Conservation (phyloP, 2,797 vertebrate species). For the Myripristis murdjan region DNA sequence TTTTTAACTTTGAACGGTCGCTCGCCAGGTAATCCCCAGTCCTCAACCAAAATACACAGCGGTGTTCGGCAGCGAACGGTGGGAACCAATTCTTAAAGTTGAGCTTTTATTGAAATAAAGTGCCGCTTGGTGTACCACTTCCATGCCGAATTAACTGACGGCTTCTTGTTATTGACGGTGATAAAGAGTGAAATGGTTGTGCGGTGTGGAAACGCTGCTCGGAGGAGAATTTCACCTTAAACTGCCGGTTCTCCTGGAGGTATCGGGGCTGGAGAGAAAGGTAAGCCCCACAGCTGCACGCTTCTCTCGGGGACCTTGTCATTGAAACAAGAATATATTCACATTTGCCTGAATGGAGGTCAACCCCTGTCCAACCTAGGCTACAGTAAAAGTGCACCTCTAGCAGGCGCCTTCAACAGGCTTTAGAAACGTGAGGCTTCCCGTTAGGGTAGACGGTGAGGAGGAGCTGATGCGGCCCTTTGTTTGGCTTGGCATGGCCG, state of each 20-base stretch:
- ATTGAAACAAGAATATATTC: neutral
- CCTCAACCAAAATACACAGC: accelerated
- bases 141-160: neutral
- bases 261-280: neutral
- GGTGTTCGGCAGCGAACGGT: accelerated
- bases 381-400: neutral
- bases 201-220: accelerated
- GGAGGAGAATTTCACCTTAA: neutral
- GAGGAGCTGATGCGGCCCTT: conserved; percentile 21
- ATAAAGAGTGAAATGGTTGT: accelerated
- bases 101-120: neutral
- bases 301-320: neutral
- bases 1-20: neutral
- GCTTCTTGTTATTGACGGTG: accelerated
- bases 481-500: conserved; percentile 39
- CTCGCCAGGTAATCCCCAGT: neutral
- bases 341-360: too few species aligned
- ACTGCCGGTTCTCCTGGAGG: neutral
- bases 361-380: too few species aligned
- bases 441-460: conserved; percentile 1
- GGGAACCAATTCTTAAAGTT: neutral
- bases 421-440: neutral
- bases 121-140: accelerated
- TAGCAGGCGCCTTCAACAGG: neutral
- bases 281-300: neutral